phyloP scores from a whole-genome alignment of 2,888 invertebrate genomes.

The Drosophila engyochracea region DNA sequence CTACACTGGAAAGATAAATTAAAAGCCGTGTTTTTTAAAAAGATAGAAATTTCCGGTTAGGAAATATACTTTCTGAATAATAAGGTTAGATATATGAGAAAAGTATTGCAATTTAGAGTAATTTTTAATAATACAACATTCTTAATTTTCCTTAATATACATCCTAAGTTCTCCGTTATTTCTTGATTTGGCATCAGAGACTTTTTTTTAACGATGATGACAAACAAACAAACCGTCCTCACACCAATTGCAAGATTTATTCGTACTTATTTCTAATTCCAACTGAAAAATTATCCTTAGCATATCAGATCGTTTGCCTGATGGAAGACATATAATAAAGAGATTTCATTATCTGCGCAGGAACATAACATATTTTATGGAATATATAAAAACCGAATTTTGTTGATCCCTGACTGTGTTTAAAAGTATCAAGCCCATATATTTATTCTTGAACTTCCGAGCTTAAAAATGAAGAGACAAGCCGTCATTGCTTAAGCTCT shows the following conservation, averaged over 20 bases:
- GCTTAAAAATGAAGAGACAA: neutral
- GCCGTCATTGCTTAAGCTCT: neutral
- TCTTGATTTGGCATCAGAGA: neutral
- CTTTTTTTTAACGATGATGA: neutral
- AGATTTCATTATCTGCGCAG: neutral
- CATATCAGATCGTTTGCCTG: neutral
- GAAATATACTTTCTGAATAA: neutral
- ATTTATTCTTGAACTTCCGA: neutral
- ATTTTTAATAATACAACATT: neutral
- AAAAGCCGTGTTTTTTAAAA: accelerated
- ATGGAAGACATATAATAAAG: neutral
- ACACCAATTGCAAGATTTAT: no score
- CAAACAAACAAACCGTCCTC: neutral
- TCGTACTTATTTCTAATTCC: no score
- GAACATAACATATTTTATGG: no score
- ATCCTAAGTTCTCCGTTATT: neutral
- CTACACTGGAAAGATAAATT: neutral
- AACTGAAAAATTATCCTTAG: neutral
- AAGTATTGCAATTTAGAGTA: neutral
- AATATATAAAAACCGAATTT: neutral
- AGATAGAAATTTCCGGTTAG: neutral
- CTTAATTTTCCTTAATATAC: neutral
- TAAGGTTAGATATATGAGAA: neutral
- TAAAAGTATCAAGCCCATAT: neutral
- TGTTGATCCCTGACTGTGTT: neutral